These are phyloP conservation scores for Chrysina gloriosa DNA, from an alignment of 2,888 invertebrate genomes.

Conservation along the genomic window DNA sequence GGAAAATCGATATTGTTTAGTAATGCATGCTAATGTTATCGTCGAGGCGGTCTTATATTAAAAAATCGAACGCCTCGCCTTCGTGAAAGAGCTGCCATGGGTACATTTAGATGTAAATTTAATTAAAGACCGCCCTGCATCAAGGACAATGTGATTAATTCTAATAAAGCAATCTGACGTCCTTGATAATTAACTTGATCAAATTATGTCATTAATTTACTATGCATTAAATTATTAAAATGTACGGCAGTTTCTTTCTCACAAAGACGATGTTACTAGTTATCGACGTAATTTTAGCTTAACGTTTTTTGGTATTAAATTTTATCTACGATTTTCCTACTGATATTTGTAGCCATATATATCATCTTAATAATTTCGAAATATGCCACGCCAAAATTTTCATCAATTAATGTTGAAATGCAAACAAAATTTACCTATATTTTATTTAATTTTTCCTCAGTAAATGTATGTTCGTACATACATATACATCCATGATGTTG, in stretches of 20 bases:
- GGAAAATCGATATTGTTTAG: slow-evolving; percentile 3
- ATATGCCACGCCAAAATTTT: no score
- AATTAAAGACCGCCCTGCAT: slow-evolving; percentile 23
- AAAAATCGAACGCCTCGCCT: slow-evolving; percentile 5
- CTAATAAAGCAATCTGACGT: slow-evolving; percentile 42
- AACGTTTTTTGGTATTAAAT: background rate
- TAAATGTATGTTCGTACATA: no score
- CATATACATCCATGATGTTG: no score
- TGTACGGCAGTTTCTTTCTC: background rate
- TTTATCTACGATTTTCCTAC: no score
- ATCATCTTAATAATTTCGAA: no score
- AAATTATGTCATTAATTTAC: slow-evolving; percentile 36
- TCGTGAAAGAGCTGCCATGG: background rate
- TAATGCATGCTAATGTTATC: slow-evolving; percentile 20
- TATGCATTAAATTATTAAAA: slow-evolving; percentile 24
- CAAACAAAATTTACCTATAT: no score
- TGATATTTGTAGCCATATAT: no score
- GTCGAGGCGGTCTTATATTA: background rate
- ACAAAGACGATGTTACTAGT: no score
- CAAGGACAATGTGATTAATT: slow-evolving; percentile 38
- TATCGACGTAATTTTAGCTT: no score
- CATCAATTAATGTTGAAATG: no score
- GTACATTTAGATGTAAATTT: slow-evolving; percentile 33
- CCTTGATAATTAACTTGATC: slow-evolving; percentile 38
- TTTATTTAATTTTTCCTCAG: no score